Percentiles rank a stretch among this genome's conserved stretches.
These are phyloP conservation scores for Pangasianodon hypophthalmus DNA, from an alignment of 2,113 vertebrate species.

Conservation along the genomic window DNA sequence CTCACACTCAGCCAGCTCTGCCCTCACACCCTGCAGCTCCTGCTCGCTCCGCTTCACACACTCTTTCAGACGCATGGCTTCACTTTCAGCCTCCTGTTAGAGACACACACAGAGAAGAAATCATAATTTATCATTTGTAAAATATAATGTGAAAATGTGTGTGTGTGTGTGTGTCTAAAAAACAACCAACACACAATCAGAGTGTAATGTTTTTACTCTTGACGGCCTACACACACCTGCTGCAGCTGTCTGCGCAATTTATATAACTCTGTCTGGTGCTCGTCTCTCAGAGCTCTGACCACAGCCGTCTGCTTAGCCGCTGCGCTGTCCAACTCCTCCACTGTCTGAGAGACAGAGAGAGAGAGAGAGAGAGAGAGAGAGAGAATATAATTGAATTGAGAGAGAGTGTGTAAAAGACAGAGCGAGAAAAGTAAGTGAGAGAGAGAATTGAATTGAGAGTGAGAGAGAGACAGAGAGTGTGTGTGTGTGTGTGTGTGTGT, in stretches of 20 bases:
- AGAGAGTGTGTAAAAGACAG: background rate
- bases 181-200: background rate
- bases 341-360: conserved; percentile 49
- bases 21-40: conserved; percentile 57
- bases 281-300: conserved; percentile 63
- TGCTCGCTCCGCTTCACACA: conserved; percentile 57
- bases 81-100: conserved; percentile 62
- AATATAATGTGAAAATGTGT: background rate
- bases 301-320: conserved; percentile 59
- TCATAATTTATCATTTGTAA: background rate
- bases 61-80: conserved; percentile 45
- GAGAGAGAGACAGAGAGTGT: too few relatives aligned
- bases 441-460: background rate
- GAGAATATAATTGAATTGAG: background rate
- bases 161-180: background rate
- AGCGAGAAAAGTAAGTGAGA: too few relatives aligned
- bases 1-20: conserved; percentile 58
- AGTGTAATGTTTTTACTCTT: background rate
- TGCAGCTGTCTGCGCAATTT: conserved; percentile 61
- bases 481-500: too few relatives aligned
- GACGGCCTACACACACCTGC: conserved; percentile 62
- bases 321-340: conserved; percentile 67
- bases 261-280: conserved; percentile 62
- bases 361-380: background rate
- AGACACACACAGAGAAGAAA: background rate